These are phyloP conservation scores for Busseola fusca DNA, from an alignment of 2,888 invertebrate genomes.

Conservation along the genomic window DNA sequence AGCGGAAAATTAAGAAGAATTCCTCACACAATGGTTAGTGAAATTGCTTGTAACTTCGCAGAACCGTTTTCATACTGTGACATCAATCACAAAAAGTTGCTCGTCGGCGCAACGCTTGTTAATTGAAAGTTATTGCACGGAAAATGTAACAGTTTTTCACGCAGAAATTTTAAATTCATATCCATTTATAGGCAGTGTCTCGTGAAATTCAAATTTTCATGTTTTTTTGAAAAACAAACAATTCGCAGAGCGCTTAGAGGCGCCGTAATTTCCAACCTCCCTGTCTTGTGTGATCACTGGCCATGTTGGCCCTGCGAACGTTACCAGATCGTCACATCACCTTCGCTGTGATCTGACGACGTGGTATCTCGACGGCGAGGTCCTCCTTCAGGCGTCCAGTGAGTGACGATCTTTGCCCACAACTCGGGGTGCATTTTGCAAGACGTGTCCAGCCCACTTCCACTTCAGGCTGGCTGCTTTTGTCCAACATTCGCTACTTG, in stretches of 20 bases:
- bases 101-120: constrained; percentile 62
- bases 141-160: constrained; percentile 52
- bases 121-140: constrained; percentile 70
- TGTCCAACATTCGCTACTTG: no score
- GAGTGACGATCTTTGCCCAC: no score
- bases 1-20: constrained; percentile 84
- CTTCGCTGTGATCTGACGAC: no score
- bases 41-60: constrained; percentile 73
- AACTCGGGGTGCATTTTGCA: no score
- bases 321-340: no score
- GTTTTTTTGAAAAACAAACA: constrained; percentile 39
- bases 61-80: constrained; percentile 66
- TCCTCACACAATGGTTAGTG: constrained; percentile 75
- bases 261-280: constrained; percentile 56
- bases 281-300: no score
- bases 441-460: no score
- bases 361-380: no score
- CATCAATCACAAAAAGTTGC: constrained; percentile 70
- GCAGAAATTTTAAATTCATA: constrained; percentile 53
- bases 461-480: no score
- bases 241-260: constrained; percentile 57
- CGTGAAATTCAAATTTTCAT: constrained; percentile 34
- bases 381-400: no score
- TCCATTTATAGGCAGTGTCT: constrained; percentile 48
- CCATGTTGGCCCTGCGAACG: no score